phyloP scores from a whole-genome alignment of 2,888 invertebrate species.

The Caradrina kadenii region DNA sequence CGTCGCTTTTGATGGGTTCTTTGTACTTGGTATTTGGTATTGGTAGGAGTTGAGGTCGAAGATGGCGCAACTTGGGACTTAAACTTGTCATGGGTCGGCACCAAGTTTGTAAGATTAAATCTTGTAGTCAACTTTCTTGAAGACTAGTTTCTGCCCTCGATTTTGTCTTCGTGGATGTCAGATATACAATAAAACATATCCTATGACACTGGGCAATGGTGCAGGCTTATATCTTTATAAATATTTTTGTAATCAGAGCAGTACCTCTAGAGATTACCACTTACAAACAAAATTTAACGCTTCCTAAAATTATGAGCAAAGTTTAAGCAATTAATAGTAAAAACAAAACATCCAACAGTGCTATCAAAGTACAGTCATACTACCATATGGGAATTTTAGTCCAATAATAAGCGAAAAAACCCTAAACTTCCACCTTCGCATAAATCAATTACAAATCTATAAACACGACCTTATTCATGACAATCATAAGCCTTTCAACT shows the following conservation, averaged over 20 bases:
- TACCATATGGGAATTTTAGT: background rate
- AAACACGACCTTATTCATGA: constrained; percentile 32
- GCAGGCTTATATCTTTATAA: too few relatives aligned
- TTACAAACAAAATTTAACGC: too few relatives aligned
- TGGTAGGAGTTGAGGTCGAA: background rate
- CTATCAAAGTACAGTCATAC: background rate
- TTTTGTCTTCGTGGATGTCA: too few relatives aligned
- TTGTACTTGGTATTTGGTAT: constrained; percentile 3
- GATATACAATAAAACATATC: too few relatives aligned
- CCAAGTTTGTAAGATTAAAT: too few relatives aligned
- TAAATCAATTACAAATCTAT: constrained; percentile 27
- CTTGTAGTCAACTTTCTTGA: too few relatives aligned
- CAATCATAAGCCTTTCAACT: constrained; percentile 37
- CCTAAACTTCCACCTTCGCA: constrained; percentile 29
- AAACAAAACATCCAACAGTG: background rate
- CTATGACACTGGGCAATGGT: too few relatives aligned
- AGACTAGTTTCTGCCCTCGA: too few relatives aligned
- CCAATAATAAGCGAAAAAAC: constrained; percentile 14
- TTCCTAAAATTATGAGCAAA: background rate
- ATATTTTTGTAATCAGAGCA: too few relatives aligned
- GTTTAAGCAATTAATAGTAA: background rate
- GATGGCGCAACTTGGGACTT: background rate
- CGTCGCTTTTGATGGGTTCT: constrained; percentile 17
- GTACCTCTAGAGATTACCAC: too few relatives aligned
- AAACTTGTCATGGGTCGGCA: too few relatives aligned